A percentile compares a stretch with the other conserved stretches of the same genome.
Evolutionary conservation across 2,797 vertebrate genomes (phyloP).

Genomic region (Dermochelys coriacea): DNA sequence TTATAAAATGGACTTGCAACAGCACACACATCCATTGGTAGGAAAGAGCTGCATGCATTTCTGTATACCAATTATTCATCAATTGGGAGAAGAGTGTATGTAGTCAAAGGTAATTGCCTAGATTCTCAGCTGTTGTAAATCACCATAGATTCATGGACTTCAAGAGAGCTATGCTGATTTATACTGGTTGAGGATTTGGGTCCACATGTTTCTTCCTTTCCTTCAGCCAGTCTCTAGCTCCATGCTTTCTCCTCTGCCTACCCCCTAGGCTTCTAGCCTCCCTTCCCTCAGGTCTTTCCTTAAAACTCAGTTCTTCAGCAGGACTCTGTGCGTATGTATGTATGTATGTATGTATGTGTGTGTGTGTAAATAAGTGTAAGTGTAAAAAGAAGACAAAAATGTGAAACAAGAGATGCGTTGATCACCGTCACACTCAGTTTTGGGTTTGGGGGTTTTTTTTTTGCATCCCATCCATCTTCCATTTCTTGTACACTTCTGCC

Average conservation of each 20-base stretch:
- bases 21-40: background rate
- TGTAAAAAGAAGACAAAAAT: background rate
- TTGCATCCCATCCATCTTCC: no score
- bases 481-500: no score
- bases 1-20: no score
- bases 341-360: background rate
- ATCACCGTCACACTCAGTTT: no score
- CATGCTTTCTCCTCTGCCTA: background rate
- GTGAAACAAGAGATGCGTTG: rapidly evolving
- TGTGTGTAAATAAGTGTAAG: background rate
- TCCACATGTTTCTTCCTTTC: background rate
- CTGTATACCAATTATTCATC: background rate
- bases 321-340: background rate
- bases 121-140: background rate
- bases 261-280: background rate
- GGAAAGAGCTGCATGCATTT: background rate
- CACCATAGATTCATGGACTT: background rate
- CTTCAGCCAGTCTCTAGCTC: rapidly evolving
- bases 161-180: background rate
- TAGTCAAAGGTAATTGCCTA: background rate
- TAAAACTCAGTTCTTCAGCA: background rate
- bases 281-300: background rate
- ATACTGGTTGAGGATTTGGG: background rate
- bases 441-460: no score
- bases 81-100: background rate